Base-by-base conservation (phyloP, 2,797 vertebrate genomes). In the Propithecus deckenii region DNA sequence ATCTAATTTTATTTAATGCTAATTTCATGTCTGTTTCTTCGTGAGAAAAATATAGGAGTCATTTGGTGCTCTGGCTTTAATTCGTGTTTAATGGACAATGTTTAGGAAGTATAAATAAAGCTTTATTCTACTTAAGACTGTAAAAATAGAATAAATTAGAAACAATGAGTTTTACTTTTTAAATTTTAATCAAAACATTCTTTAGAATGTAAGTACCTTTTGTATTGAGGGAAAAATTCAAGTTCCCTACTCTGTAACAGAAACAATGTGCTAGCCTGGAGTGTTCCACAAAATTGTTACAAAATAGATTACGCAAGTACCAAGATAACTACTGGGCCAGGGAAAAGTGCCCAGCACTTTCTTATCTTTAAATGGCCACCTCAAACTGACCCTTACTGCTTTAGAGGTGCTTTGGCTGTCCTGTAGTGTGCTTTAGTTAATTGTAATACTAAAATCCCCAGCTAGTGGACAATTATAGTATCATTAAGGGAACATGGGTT, bases 81-180 rank as follows among this genome's bases (percentile, higher is more conserved):
- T 84, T 93, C 41, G 35, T 81, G 69, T 84, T 91, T 93, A 80
- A 55, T 91, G 67, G 25, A 48, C 30, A 78, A 1, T 92, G 43
- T 87, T 88, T 1, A 78, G 38, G 35, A 80, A 90, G 15, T 71
- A 8, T 30, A 63, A 32, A 67, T 91, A 79, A 79, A 94, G n/a
- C 74, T 96, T 94, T 75, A 3, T 88, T 67, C 11, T 86, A 50
- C 10, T 91, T 94, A 75, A 75, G 12, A 71, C 32, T 92, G 89
- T 87, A 75, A 89, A 94, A 79, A 30, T 52, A 92, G 46, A 94
- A 20, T 95, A 91, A 79, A 48, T 93, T 46, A 89, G 57, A 94
- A 91, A 71, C 25, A 87, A 2, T 61, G 41, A 79, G 13, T 46
- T 90, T 85, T 78, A 78, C 35, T 69, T 95, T n/a, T 38, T 30